These are phyloP conservation scores for Petrocephalus schoutedeni DNA, from an alignment of 2,797 vertebrate genomes.

Conservation along the genomic window DNA sequence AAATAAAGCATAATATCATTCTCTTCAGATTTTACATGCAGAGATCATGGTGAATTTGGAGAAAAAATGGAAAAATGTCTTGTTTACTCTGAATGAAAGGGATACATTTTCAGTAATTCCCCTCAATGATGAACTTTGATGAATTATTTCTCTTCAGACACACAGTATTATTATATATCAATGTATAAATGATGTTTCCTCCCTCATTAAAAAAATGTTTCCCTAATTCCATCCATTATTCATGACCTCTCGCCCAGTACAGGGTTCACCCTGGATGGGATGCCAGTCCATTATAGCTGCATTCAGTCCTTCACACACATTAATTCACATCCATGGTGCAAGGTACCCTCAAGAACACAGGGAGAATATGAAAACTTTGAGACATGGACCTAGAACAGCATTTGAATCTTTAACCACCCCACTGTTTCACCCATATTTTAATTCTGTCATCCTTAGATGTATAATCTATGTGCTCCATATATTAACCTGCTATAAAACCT, in stretches of 20 bases:
- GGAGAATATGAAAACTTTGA: background rate
- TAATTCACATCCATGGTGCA: background rate
- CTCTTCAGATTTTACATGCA: background rate
- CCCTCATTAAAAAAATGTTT: background rate
- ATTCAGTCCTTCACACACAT: background rate
- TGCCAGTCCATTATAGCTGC: background rate
- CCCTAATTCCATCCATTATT: background rate
- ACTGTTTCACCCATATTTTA: background rate
- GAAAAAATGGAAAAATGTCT: background rate
- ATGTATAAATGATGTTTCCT: background rate
- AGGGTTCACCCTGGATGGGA: background rate
- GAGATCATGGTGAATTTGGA: background rate
- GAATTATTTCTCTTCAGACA: background rate
- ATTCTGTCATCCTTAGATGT: background rate
- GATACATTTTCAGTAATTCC: background rate
- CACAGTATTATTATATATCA: background rate
- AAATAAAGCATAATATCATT: background rate
- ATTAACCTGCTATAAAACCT: background rate
- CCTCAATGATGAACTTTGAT: background rate
- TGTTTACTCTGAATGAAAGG: background rate
- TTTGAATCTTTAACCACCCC: background rate
- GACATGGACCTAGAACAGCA: background rate
- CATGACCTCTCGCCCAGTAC: background rate
- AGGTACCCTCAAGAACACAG: background rate
- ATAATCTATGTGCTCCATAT: background rate